Percentiles rank a stretch among this genome's conserved stretches.
Evolutionary conservation across 30 jellyfish, hydroid and myxozoan genomes (phyloP).

Genomic region (Cassiopea andromeda): DNA sequence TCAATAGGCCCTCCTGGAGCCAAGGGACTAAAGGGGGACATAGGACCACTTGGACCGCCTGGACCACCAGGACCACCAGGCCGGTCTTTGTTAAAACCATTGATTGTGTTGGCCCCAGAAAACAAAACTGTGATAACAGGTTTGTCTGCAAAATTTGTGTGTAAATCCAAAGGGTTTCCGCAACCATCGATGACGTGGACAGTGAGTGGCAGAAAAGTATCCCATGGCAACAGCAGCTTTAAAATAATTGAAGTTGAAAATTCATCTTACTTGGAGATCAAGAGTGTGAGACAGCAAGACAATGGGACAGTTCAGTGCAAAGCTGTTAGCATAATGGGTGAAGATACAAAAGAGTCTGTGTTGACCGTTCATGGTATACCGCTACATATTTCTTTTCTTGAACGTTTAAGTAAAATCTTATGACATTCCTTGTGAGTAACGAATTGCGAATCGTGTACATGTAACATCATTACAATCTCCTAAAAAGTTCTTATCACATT

Average conservation of each 20-base stretch:
- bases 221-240: neutral
- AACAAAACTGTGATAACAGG: neutral
- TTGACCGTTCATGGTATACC: neutral
- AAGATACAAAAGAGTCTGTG: neutral
- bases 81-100: neutral
- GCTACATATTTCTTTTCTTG: neutral
- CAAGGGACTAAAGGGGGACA: neutral
- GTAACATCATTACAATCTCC: too few species aligned
- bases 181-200: constrained; percentile 2
- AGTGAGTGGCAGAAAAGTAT: neutral
- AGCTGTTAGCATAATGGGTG: neutral
- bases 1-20: constrained; percentile 13
- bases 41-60: constrained; percentile 14
- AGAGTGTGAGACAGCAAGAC: too few species aligned
- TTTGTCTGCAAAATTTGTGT: neutral
- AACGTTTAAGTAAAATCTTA: too few species aligned
- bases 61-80: neutral
- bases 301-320: neutral
- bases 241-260: neutral
- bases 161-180: neutral
- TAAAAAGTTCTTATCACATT: too few species aligned
- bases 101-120: neutral
- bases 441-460: too few species aligned
- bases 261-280: too few species aligned
- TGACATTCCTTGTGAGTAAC: too few species aligned